Evolutionary conservation across 2,888 invertebrate species (phyloP).

Genomic region (Clanis bilineata): DNA sequence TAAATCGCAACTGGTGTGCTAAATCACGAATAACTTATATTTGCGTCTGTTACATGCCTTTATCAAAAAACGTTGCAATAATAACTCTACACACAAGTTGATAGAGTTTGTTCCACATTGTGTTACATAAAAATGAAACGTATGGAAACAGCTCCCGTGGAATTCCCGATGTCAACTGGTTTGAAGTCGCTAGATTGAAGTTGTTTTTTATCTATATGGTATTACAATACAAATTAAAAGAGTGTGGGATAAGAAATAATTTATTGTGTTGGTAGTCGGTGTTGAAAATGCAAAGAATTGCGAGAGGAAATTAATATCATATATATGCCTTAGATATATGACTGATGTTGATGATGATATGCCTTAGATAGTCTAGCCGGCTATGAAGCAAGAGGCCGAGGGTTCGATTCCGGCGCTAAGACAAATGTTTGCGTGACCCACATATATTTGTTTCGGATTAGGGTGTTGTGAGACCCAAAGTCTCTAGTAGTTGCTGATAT

Average conservation of each 20-base stretch:
- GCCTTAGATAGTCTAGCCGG: too few species aligned
- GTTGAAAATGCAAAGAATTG: background rate
- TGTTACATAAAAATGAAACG: background rate
- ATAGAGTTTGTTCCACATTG: background rate
- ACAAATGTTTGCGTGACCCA: too few species aligned
- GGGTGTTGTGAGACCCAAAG: too few species aligned
- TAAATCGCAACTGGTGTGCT: conserved; percentile 8
- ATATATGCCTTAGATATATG: too few species aligned
- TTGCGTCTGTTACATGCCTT: background rate
- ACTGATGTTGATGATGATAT: too few species aligned
- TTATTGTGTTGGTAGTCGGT: background rate
- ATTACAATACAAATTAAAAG: conserved; percentile 9
- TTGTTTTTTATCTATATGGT: conserved; percentile 1
- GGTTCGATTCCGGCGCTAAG: too few species aligned
- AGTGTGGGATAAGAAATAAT: conserved; percentile 8
- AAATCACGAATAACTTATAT: conserved; percentile 13
- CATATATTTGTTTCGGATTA: too few species aligned
- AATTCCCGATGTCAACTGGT: conserved; percentile 9
- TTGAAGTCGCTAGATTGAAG: conserved; percentile 5
- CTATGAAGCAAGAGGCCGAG: too few species aligned
- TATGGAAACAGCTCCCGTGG: background rate
- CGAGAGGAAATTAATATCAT: background rate
- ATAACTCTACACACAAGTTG: background rate
- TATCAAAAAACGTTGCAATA: background rate
- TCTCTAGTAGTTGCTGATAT: too few species aligned